Base-by-base conservation (phyloP, 2,888 invertebrate species). In the Diploptera punctata region DNA sequence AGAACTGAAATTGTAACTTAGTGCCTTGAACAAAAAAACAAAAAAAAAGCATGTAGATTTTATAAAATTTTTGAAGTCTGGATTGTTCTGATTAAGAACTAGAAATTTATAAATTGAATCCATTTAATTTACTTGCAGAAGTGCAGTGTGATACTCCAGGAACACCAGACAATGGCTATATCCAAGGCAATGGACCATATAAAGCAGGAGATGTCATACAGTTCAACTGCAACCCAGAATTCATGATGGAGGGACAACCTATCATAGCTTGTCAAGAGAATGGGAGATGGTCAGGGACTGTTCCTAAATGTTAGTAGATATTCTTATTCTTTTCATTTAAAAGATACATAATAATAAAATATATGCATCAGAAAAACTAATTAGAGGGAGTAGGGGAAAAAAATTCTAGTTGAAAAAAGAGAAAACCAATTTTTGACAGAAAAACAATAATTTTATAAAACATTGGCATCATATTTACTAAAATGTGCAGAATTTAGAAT, bases 211-310 rank as follows among this genome's bases (percentile, higher is more conserved):
- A 95, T 82, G 90, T 94, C 68, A 90, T 95, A 29, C 93, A 94
- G 82, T 93, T 94, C 85, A 93, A 93, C 81, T 96, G 95, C 82
- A 91, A 93, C 83, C 90, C 92, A 9, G 94, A 94, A 78, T 94
- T 90, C 82, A 94, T 95, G 88, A 90, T 95, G 87, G 94, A 94
- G 81, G 95, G 96, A 1, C 89, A 93, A 77, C 93, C 94, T n/a
- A 94, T 95, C 77, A 89, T 94, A 67, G 93, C 94, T 24, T 96
- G 96, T 82, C 94, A 94, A 84, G 93, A 94, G 79, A 93, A 91
- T 80, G 94, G 94, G 9, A 86, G 92, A 73, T 95, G 95, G 94
- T 93, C 93, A 71, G 92, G 93, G 62, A 90, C 90, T 54, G 85
- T 92, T 29, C 94, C 94, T n/a, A 93, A 93, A 82, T 95, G 94